Evolutionary conservation across 2,797 vertebrate genomes (phyloP).

Genomic region (Hyperoplus immaculatus): DNA sequence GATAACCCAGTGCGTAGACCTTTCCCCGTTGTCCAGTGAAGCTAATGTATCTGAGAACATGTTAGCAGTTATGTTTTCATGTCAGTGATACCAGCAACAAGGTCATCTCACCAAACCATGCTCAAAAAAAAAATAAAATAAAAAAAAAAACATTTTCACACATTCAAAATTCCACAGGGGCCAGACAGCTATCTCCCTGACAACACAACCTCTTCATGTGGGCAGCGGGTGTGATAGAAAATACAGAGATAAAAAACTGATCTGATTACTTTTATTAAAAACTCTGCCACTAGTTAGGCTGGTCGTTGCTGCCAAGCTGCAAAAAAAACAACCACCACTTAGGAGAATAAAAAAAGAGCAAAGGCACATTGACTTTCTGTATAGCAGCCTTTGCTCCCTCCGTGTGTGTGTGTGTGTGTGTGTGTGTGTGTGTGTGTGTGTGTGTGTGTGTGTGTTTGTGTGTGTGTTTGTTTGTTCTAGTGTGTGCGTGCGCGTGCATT

Average conservation of each 20-base stretch:
- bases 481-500: neutral
- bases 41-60: conserved; percentile 10
- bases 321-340: conserved; percentile 47
- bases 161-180: conserved; percentile 40
- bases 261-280: conserved; percentile 78
- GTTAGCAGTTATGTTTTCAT: conserved; percentile 11
- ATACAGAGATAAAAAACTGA: conserved; percentile 59
- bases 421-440: conserved; percentile 1
- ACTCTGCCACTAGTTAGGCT: conserved; percentile 76
- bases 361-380: conserved; percentile 38
- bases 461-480: conserved; percentile 5
- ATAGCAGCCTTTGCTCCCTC: neutral
- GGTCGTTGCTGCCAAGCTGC: conserved; percentile 39
- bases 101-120: conserved; percentile 33
- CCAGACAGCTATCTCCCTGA: conserved; percentile 75
- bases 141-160: conserved; percentile 16
- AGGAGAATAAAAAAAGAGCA: conserved; percentile 53
- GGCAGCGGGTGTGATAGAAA: conserved; percentile 36
- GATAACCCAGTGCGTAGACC: conserved; percentile 1
- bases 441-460: conserved; percentile 3
- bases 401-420: neutral
- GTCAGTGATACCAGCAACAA: conserved; percentile 20
- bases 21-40: conserved; percentile 8
- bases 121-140: neutral
- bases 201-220: conserved; percentile 67